Conservation (phyloP, 2,797 vertebrate species). For the Threskiornis aethiopicus region DNA sequence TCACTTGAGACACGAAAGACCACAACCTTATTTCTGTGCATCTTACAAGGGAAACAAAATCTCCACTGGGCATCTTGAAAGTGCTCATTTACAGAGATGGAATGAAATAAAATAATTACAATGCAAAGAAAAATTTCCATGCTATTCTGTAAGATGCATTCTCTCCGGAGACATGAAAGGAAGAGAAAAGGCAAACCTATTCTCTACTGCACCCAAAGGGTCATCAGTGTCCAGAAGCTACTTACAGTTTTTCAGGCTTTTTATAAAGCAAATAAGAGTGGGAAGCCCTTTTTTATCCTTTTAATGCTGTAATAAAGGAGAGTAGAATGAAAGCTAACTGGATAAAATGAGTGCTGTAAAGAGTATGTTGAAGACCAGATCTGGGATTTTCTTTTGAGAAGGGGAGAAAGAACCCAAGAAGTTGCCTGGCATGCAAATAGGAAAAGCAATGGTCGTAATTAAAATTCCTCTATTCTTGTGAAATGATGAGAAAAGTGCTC, state of each 20-base stretch:
- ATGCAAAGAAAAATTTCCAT: not conserved
- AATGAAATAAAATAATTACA: slow-evolving; percentile 19
- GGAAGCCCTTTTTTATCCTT: not conserved
- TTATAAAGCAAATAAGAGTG: not conserved
- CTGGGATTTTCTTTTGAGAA: not conserved
- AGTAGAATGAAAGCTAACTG: not conserved
- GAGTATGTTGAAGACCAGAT: not conserved
- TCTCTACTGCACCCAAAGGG: not conserved
- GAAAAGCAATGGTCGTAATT: not conserved
- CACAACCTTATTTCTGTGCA: not conserved
- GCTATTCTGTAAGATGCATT: not conserved
- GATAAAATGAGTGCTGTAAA: not conserved
- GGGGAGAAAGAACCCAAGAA: not conserved
- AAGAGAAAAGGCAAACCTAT: not conserved
- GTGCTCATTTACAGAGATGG: not conserved
- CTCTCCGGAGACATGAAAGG: not conserved
- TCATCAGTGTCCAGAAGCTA: not conserved
- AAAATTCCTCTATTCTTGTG: not conserved
- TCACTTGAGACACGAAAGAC: not conserved
- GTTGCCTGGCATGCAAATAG: accelerated
- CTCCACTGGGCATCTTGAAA: not conserved
- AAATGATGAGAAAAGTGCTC: not conserved
- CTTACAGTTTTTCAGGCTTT: not conserved
- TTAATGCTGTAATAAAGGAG: not conserved
- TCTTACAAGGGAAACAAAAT: not conserved